These are phyloP conservation scores for Acanthopleura granulata DNA, from an alignment of 2,888 invertebrate species.

Conservation along the genomic window DNA sequence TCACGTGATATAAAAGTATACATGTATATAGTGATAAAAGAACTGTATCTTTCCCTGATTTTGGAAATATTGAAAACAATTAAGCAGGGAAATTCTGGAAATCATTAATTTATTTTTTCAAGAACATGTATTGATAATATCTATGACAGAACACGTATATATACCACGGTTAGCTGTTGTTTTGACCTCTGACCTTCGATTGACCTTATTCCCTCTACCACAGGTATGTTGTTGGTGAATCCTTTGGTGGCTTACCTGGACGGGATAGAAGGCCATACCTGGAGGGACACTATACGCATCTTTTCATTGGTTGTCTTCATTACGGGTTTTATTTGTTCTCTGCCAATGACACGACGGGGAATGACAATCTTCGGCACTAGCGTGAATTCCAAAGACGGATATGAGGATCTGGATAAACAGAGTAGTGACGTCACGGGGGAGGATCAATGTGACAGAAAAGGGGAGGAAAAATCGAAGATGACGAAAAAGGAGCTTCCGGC, in stretches of 20 bases:
- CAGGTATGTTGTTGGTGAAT: constrained; percentile 38
- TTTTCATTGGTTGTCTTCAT: constrained; percentile 28
- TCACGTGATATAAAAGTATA: background rate
- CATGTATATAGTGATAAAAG: too few relatives aligned
- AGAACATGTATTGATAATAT: too few relatives aligned
- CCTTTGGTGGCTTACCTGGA: constrained; percentile 33
- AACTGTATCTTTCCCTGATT: too few relatives aligned
- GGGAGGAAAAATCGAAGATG: background rate
- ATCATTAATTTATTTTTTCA: too few relatives aligned
- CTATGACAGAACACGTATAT: too few relatives aligned
- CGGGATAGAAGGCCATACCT: constrained; percentile 24
- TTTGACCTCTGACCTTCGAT: too few relatives aligned
- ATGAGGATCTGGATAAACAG: constrained; percentile 20
- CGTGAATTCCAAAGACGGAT: background rate
- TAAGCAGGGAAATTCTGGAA: too few relatives aligned
- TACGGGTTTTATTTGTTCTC: constrained; percentile 26
- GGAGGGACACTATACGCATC: constrained; percentile 32
- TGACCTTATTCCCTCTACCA: background rate
- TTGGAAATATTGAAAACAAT: too few relatives aligned
- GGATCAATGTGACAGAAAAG: background rate
- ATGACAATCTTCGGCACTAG: background rate
- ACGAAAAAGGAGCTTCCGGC: background rate
- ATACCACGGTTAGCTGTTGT: too few relatives aligned
- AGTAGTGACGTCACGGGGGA: background rate
- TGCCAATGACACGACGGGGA: constrained; percentile 21